Percentiles rank a stretch among this genome's conserved stretches.
Evolutionary conservation across 2,888 invertebrate species (phyloP).

Genomic region (Listrodromus nycthemerus): DNA sequence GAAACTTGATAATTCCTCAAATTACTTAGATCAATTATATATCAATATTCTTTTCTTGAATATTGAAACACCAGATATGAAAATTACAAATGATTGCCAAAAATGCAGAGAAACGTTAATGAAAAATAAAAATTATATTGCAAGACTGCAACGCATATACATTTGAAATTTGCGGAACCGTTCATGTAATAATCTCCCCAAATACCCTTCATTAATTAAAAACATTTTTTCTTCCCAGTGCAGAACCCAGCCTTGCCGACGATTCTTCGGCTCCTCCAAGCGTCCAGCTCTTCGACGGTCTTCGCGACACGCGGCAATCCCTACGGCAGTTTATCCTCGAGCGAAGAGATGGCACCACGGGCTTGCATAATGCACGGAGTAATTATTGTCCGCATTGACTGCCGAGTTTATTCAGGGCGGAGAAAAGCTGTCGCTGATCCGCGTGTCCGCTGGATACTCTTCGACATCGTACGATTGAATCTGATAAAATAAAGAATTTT

Average conservation of each 20-base stretch:
- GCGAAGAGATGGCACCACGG: constrained; percentile 76
- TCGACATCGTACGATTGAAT: background rate
- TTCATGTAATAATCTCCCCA: too few species aligned
- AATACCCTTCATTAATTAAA: background rate
- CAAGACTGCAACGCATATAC: too few species aligned
- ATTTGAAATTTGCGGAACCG: too few species aligned
- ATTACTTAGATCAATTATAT: too few species aligned
- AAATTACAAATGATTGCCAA: too few species aligned
- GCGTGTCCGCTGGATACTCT: constrained; percentile 59
- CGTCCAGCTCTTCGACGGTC: constrained; percentile 44
- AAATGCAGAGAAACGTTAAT: too few species aligned
- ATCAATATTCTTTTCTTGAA: too few species aligned
- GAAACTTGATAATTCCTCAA: too few species aligned
- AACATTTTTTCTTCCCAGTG: background rate
- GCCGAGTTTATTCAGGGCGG: constrained; percentile 51
- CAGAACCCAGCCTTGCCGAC: constrained; percentile 67
- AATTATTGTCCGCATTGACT: constrained; percentile 75
- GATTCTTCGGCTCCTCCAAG: constrained; percentile 43
- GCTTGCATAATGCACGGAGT: constrained; percentile 75
- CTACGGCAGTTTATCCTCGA: constrained; percentile 65
- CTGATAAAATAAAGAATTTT: background rate
- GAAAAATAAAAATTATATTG: too few species aligned
- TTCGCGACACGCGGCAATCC: constrained; percentile 59
- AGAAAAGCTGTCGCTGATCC: constrained; percentile 70
- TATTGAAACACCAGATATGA: too few species aligned